Evolutionary conservation across 2,888 invertebrate genomes (phyloP).

Genomic region (Heliconius charithonia): DNA sequence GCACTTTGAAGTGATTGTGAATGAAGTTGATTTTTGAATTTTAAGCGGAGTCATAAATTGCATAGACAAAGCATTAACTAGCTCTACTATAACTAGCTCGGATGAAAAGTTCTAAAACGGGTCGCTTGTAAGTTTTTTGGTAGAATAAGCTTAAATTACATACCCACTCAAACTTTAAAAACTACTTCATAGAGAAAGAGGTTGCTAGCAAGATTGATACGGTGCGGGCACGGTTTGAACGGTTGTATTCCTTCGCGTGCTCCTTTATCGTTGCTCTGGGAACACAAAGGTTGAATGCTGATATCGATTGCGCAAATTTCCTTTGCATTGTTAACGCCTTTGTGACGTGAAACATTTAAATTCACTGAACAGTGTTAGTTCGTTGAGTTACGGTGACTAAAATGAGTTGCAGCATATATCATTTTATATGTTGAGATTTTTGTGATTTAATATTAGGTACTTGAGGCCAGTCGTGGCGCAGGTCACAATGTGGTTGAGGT

Average conservation of each 20-base stretch:
- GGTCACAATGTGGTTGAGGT: too few species aligned
- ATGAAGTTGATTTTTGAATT: too few species aligned
- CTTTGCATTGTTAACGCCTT: slow-evolving; percentile 43
- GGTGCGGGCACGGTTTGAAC: slow-evolving; percentile 33
- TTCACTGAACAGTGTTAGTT: slow-evolving; percentile 30
- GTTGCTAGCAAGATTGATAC: slow-evolving; percentile 26
- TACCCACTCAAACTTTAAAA: slow-evolving; percentile 23
- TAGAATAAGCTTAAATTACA: slow-evolving; percentile 17
- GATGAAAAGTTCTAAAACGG: background rate
- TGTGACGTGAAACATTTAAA: slow-evolving; percentile 39
- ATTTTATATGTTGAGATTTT: background rate
- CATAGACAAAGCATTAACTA: background rate
- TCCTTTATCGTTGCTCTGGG: slow-evolving; percentile 36
- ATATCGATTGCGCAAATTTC: slow-evolving; percentile 45
- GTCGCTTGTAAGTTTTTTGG: background rate
- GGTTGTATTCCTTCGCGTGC: slow-evolving; percentile 37
- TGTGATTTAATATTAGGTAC: background rate
- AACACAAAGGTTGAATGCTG: slow-evolving; percentile 41
- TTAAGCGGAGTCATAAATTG: too few species aligned
- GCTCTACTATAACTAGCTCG: background rate
- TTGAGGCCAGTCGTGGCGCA: background rate
- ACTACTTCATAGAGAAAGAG: slow-evolving; percentile 23
- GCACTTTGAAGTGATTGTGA: too few species aligned
- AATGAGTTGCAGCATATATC: slow-evolving; percentile 2
- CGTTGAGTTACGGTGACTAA: background rate